phyloP scores from a whole-genome alignment of 2,113 vertebrate species.

The Urocitellus parryii region DNA sequence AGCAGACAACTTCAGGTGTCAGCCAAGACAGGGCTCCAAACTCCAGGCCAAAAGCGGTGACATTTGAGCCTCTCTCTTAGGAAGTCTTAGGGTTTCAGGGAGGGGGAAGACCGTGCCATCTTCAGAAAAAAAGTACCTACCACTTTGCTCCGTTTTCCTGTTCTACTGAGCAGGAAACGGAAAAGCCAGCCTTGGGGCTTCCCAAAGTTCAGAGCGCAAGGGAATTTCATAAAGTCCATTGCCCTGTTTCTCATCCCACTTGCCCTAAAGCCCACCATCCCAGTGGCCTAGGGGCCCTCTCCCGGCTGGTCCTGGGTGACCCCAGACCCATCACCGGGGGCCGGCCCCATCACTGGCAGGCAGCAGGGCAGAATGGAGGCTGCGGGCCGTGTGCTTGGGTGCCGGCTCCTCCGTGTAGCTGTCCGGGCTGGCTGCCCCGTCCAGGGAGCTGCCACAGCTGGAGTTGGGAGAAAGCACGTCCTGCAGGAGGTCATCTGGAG shows the following conservation, averaged over 20 bases:
- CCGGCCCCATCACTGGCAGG: constrained; percentile 89
- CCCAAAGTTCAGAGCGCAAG: constrained; percentile 59
- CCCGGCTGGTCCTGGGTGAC: background rate
- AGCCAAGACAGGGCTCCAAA: constrained; percentile 44
- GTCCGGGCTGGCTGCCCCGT: constrained; percentile 95
- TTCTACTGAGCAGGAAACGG: constrained; percentile 63
- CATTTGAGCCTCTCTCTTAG: constrained; percentile 34
- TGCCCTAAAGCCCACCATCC: constrained; percentile 20
- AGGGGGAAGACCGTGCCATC: constrained; percentile 75
- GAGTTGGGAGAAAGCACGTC: constrained; percentile 95
- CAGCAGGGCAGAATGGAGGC: constrained; percentile 92
- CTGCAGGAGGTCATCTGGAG: constrained; percentile 94
- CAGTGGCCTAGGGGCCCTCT: background rate
- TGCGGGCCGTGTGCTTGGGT: constrained; percentile 86
- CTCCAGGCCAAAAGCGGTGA: constrained; percentile 55
- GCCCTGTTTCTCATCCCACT: constrained; percentile 43
- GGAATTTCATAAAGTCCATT: constrained; percentile 58
- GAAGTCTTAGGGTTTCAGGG: constrained; percentile 30
- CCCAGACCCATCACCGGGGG: constrained; percentile 91
- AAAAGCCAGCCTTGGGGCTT: constrained; percentile 53
- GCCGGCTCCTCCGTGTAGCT: constrained; percentile 94
- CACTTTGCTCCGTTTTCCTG: constrained; percentile 68
- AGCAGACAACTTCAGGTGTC: constrained; percentile 52
- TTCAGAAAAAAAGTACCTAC: constrained; percentile 81
- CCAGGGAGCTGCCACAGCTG: constrained; percentile 95